Evolutionary conservation across 2,888 invertebrate species (phyloP).

Genomic region (Rhynchonema sp.): DNA sequence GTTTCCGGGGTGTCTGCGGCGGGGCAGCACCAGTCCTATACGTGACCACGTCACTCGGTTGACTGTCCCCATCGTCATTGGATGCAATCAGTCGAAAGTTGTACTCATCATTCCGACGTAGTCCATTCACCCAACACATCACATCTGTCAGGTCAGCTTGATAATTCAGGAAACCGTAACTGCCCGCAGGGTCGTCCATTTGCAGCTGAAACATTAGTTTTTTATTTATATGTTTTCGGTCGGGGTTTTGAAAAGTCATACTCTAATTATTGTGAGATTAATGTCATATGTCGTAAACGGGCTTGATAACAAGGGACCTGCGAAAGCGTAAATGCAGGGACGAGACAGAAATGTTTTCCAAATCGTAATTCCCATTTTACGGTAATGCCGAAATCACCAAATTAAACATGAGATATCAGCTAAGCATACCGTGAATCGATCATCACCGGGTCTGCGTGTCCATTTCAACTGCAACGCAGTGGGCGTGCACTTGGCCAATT

Average conservation of each 20-base stretch:
- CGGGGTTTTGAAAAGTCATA: too few relatives aligned
- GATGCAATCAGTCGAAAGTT: neutral
- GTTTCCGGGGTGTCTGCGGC: neutral
- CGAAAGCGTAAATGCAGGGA: too few relatives aligned
- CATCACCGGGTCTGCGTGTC: conserved; percentile 53
- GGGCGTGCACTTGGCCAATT: neutral
- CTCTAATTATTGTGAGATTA: too few relatives aligned
- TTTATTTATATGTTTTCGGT: too few relatives aligned
- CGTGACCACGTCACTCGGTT: neutral
- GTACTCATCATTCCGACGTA: neutral
- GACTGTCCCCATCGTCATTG: neutral
- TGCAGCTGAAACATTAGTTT: conserved; percentile 47
- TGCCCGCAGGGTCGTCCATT: conserved; percentile 47
- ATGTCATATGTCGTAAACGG: too few relatives aligned
- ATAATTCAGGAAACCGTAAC: neutral
- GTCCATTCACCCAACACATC: neutral
- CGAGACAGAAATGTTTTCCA: too few relatives aligned
- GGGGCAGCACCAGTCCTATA: neutral
- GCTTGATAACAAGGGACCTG: too few relatives aligned
- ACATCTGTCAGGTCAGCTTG: neutral
- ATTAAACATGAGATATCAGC: too few relatives aligned
- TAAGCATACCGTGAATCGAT: conserved; percentile 47
- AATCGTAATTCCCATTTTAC: too few relatives aligned
- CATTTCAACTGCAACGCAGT: conserved; percentile 50
- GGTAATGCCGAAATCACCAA: too few relatives aligned